These are phyloP conservation scores for Danio choprae DNA, from an alignment of 2,797 vertebrate species.

Conservation along the genomic window DNA sequence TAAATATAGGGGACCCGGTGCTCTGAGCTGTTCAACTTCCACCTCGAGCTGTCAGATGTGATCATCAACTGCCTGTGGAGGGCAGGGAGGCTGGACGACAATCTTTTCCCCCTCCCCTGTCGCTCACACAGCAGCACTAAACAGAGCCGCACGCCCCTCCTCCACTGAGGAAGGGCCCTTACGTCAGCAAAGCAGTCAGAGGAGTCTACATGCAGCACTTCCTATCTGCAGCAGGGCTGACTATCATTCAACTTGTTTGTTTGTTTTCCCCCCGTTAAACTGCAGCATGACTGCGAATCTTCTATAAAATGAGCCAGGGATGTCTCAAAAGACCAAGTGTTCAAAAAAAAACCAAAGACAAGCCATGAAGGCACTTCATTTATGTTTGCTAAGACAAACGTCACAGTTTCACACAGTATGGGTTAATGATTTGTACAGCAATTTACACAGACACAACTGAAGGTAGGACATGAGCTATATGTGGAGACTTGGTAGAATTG, in stretches of 20 bases:
- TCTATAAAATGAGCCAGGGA: neutral
- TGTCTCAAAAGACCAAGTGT: neutral
- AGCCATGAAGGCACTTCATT: neutral
- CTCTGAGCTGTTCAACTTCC: slow-evolving; percentile 87
- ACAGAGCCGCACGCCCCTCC: slow-evolving; percentile 61
- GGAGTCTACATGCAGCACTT: slow-evolving; percentile 55
- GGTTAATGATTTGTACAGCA: slow-evolving; percentile 4
- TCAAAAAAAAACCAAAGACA: neutral
- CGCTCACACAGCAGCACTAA: slow-evolving; percentile 68
- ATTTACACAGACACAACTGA: neutral
- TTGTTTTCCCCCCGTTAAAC: slow-evolving; percentile 8
- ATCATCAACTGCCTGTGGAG: slow-evolving; percentile 78
- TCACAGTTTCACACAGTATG: neutral
- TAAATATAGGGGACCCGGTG: slow-evolving; percentile 57
- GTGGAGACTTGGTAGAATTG: neutral
- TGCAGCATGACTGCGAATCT: slow-evolving; percentile 12
- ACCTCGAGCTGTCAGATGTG: slow-evolving; percentile 85
- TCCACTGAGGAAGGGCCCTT: slow-evolving; percentile 68
- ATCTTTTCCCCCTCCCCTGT: slow-evolving; percentile 70
- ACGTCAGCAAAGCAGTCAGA: slow-evolving; percentile 64
- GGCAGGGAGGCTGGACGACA: slow-evolving; percentile 79
- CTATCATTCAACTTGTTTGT: slow-evolving; percentile 24
- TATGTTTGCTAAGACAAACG: neutral
- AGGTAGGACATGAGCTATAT: neutral
- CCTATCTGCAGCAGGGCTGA: slow-evolving; percentile 32